Base-by-base conservation (phyloP, 2,113 vertebrate species). In the Callithrix jacchus region DNA sequence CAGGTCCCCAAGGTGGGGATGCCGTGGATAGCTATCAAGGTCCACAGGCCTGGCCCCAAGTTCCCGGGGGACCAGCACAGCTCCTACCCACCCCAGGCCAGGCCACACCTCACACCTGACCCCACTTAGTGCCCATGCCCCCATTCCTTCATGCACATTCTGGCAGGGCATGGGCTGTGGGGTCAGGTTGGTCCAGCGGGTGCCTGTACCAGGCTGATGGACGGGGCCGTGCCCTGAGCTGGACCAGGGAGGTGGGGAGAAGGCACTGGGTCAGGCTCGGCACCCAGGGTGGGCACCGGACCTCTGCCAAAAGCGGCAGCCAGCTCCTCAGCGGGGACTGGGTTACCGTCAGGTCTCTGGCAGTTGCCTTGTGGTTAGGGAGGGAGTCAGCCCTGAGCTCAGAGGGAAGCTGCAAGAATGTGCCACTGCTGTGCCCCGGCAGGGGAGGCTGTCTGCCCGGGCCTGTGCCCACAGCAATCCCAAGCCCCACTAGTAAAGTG, bases 401-500 rank as follows among this genome's bases (percentile, higher is more conserved):
- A 23, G 9, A 86, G 47, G 37, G 71, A 95, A 92, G 35, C 74
- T 71, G 89, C 96, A 95, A 3, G 16, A 17, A 73, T 9, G 21
- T 1, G 0, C 45, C 0, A 14, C 0, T 0, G 14, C 21, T 45
- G 61, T 35, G 42, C 73, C 66, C 23, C 2, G 32, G 45, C 27
- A 74, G 79, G 58, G 4, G 1, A 8, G n/a, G 27, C 35, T 4
- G 3, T 30, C 27, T 35, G 91, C 71, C 87, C 12, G 8, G 0
- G 32, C 32, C 81, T 71, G 71, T 25, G 20, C n/a, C 47, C 79
- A 18, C 21, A 27, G 45, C 79, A 27, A 49, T 37, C 47, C 80
- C 8, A 11, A 83, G 71, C 37, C 76, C 23, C 8, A 2, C 45
- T 17, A 49, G 52, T 21, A 27, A 85, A 32, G 42, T 12, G 1